Percentiles rank a stretch among this genome's conserved stretches.
Conservation (phyloP, 2,113 vertebrate species). For the Loxodonta africana region DNA sequence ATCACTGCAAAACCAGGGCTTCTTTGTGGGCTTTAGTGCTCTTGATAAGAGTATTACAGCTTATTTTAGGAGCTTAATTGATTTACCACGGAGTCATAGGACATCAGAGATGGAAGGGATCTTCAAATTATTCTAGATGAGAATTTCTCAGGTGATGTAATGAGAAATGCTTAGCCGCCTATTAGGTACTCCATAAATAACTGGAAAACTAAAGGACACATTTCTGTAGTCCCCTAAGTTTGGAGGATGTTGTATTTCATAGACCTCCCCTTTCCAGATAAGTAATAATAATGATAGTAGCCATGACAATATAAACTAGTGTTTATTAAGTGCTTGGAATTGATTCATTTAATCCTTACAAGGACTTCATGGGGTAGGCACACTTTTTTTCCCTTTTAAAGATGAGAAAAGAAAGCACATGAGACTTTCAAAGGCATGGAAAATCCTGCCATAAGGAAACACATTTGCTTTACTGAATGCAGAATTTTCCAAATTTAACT, state of each 20-base stretch:
- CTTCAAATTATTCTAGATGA: background rate
- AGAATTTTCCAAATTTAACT: conserved; percentile 51
- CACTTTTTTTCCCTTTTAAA: background rate
- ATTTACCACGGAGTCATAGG: background rate
- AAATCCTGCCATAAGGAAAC: conserved; percentile 27
- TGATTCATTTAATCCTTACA: background rate
- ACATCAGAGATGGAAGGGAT: background rate
- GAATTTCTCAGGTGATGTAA: background rate
- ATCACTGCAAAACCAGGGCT: background rate
- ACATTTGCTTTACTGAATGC: conserved; percentile 42
- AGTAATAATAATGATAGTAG: background rate
- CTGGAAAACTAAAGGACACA: background rate
- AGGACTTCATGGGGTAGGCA: background rate
- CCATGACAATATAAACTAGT: background rate
- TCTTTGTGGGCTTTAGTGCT: background rate
- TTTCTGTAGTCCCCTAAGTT: background rate
- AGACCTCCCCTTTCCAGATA: background rate
- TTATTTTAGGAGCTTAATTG: conserved; percentile 32
- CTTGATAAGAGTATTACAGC: background rate
- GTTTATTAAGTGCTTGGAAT: background rate
- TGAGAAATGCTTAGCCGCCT: background rate
- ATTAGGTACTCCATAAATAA: background rate
- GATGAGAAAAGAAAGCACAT: conserved; percentile 25
- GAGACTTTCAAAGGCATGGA: conserved; percentile 10
- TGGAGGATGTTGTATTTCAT: background rate